These are phyloP conservation scores for Dynastes tityus DNA, from an alignment of 2,888 invertebrate genomes.

Conservation along the genomic window DNA sequence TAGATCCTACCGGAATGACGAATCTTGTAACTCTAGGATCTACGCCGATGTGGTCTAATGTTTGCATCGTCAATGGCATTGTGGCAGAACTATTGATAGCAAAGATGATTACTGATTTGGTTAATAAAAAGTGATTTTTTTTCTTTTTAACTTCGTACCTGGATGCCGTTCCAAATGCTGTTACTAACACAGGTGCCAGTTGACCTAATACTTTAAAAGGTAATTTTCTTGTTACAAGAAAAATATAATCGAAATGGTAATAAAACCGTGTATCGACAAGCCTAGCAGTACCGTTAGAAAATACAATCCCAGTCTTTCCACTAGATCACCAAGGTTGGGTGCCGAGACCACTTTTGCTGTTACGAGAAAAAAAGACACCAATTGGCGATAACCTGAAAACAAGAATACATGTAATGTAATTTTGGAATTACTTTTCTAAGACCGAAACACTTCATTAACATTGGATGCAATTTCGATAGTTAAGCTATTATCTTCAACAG, in stretches of 20 bases:
- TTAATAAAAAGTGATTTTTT: not conserved
- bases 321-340: constrained; percentile 86
- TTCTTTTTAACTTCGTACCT: constrained; percentile 72
- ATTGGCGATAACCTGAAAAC: constrained; percentile 87
- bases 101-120: not conserved
- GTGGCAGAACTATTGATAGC: constrained; percentile 83
- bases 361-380: constrained; percentile 92
- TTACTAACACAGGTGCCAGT: constrained; percentile 93
- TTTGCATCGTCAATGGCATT: constrained; percentile 94
- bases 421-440: too few relatives aligned
- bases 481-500: too few relatives aligned
- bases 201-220: constrained; percentile 88
- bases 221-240: constrained; percentile 84
- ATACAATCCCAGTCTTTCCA: constrained; percentile 93
- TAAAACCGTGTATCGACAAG: constrained; percentile 91
- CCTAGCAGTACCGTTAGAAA: constrained; percentile 95
- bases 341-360: constrained; percentile 94
- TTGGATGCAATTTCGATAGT: too few relatives aligned
- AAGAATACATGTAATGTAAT: constrained; percentile 17
- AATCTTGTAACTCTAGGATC: constrained; percentile 94
- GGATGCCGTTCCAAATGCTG: constrained; percentile 97
- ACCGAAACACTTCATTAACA: too few relatives aligned
- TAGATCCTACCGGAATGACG: constrained; percentile 97
- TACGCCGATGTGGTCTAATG: constrained; percentile 92
- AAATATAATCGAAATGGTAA: constrained; percentile 90